phyloP scores from a whole-genome alignment of 1,140 invertebrate genomes.

The Steinernema feltiae region DNA sequence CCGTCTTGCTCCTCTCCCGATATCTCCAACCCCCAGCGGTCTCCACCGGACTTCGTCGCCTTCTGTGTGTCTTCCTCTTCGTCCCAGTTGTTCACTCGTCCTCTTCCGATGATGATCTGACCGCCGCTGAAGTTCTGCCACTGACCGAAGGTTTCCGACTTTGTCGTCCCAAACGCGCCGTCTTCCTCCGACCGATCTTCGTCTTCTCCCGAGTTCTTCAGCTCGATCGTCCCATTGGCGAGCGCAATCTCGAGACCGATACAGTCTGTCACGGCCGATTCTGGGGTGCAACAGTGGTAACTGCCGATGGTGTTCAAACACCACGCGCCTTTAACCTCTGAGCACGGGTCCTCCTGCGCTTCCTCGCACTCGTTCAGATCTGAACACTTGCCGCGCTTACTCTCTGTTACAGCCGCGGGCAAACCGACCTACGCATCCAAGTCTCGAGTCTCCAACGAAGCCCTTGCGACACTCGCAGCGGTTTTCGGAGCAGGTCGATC shows the following conservation, averaged over 20 bases:
- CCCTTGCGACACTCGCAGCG: conserved; percentile 37
- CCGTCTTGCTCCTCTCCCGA: neutral
- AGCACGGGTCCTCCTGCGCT: conserved; percentile 12
- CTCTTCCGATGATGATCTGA: conserved; percentile 26
- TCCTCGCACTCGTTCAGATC: conserved; percentile 45
- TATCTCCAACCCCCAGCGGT: neutral
- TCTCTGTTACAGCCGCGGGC: neutral
- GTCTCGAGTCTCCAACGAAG: conserved; percentile 32
- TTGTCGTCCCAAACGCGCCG: neutral
- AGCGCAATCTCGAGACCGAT: conserved; percentile 29
- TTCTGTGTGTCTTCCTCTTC: conserved; percentile 16
- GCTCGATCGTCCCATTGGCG: conserved; percentile 3
- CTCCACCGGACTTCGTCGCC: conserved; percentile 4
- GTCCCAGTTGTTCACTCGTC: conserved; percentile 10
- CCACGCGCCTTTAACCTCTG: conserved; percentile 33
- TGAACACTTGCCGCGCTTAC: conserved; percentile 21
- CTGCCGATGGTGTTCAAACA: conserved; percentile 45
- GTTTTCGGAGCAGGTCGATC: conserved; percentile 37
- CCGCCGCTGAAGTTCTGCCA: conserved; percentile 35
- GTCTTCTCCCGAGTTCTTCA: conserved; percentile 21
- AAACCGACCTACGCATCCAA: conserved; percentile 40
- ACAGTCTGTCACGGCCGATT: conserved; percentile 21
- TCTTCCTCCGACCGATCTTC: neutral
- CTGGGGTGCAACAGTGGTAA: conserved; percentile 38
- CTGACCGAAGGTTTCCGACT: conserved; percentile 29